Conservation (phyloP, 2,113 vertebrate species). For the Istiophorus platypterus region DNA sequence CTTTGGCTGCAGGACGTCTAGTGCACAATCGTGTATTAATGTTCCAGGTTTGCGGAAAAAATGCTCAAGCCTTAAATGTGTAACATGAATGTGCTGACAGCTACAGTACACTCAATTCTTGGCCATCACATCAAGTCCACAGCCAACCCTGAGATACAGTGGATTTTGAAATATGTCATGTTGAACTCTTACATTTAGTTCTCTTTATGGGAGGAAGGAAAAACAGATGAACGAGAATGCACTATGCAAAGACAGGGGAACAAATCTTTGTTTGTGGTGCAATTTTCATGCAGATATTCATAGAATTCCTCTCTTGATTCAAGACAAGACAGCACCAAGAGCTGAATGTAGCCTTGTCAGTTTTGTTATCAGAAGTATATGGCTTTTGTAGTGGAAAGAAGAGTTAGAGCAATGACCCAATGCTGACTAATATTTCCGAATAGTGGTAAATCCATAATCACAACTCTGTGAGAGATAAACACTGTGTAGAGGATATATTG, state of each 20-base stretch:
- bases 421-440: no score
- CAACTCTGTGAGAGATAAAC: neutral
- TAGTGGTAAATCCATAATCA: neutral
- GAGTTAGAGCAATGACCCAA: neutral
- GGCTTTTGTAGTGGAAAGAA: neutral
- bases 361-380: neutral
- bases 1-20: neutral
- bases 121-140: neutral
- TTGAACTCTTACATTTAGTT: constrained; percentile 1
- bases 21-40: neutral
- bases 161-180: neutral
- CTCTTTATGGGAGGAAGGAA: neutral
- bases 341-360: neutral
- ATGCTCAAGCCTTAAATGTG: neutral
- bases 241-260: neutral
- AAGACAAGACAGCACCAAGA: neutral
- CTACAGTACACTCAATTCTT: neutral
- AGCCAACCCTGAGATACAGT: neutral
- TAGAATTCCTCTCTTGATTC: no score
- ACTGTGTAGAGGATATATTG: no score
- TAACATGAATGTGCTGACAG: neutral
- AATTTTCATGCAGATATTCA: neutral
- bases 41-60: neutral
- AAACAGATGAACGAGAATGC: neutral
- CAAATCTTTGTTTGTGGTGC: neutral